These are phyloP conservation scores for Phytoseiulus persimilis DNA, from an alignment of 2,888 invertebrate genomes.

Conservation along the genomic window DNA sequence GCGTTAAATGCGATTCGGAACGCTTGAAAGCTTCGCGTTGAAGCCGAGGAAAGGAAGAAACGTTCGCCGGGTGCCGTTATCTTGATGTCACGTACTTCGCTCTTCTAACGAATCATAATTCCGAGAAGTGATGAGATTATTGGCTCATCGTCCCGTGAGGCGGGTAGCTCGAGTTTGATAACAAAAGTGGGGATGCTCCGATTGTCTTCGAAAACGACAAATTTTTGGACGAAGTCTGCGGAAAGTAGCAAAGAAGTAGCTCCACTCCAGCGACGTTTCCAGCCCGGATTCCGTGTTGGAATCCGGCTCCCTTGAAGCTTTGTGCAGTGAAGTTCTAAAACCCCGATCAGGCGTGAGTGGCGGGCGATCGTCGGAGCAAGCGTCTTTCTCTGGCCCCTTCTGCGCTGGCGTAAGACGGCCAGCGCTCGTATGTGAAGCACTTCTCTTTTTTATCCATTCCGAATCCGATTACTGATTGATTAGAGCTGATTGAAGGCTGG, in stretches of 20 bases:
- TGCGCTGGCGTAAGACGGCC: background rate
- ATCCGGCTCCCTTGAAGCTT: too few relatives aligned
- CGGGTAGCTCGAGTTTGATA: background rate
- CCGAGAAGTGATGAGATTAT: background rate
- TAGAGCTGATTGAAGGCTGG: background rate
- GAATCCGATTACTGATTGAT: background rate
- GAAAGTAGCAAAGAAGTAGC: too few relatives aligned
- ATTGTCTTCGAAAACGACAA: too few relatives aligned
- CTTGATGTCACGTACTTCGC: background rate
- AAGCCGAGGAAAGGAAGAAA: background rate
- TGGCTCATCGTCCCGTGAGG: background rate
- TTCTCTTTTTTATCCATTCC: background rate
- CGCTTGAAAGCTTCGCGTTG: background rate
- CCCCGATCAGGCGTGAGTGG: too few relatives aligned
- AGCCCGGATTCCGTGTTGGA: too few relatives aligned
- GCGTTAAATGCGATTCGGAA: background rate
- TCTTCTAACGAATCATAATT: background rate
- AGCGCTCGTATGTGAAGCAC: background rate
- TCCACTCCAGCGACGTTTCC: too few relatives aligned
- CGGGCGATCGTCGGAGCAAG: background rate
- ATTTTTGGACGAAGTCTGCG: too few relatives aligned
- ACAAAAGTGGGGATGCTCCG: too few relatives aligned
- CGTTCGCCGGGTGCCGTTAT: background rate
- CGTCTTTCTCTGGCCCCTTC: background rate
- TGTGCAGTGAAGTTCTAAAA: too few relatives aligned